Evolutionary conservation across 2,888 invertebrate species (phyloP).

Genomic region (Parelbella ahira): DNA sequence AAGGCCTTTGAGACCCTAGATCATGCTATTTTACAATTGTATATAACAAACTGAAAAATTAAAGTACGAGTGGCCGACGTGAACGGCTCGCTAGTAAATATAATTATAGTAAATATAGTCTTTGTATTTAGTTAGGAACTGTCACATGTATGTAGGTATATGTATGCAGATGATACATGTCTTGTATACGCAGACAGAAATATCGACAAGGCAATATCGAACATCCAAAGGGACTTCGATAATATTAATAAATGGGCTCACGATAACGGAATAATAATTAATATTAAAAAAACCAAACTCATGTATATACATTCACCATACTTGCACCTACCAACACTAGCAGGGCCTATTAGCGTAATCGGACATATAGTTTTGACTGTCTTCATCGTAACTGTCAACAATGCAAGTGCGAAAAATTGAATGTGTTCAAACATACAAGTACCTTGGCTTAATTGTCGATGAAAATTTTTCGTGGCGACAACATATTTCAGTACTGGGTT

Average conservation of each 20-base stretch:
- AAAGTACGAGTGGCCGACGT: no score
- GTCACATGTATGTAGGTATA: background rate
- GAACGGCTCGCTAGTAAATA: no score
- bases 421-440: constrained; percentile 1
- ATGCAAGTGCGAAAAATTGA: constrained; percentile 6
- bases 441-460: constrained; percentile 1
- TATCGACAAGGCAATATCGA: background rate
- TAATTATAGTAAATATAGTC: no score
- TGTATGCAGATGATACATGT: constrained; percentile 8
- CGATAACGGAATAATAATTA: constrained; percentile 12
- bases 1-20: background rate
- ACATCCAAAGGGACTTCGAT: background rate
- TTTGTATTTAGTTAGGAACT: no score
- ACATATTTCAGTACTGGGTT: background rate
- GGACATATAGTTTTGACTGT: constrained; percentile 4
- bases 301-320: constrained; percentile 14
- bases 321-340: no score
- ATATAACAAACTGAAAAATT: no score
- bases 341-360: no score
- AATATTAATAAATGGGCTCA: constrained; percentile 17
- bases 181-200: constrained; percentile 5
- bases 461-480: background rate
- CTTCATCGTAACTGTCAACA: background rate
- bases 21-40: background rate
- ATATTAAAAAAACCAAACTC: constrained; percentile 10